A percentile compares a stretch with the other conserved stretches of the same genome.
phyloP scores from a whole-genome alignment of 2,113 vertebrate species.

The Theristicus caerulescens region DNA sequence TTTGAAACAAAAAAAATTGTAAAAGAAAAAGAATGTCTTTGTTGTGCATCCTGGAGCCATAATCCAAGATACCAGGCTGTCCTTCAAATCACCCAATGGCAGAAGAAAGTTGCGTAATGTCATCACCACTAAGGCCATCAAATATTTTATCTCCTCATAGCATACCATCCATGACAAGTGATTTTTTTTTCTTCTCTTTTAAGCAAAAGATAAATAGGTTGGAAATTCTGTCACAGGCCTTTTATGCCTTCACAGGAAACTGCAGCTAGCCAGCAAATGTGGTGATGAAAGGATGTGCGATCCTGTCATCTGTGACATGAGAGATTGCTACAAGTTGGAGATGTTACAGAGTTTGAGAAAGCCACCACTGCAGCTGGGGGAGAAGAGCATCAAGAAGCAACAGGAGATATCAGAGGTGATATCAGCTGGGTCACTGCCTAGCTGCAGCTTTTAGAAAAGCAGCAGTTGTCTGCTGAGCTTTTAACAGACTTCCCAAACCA shows the following conservation, averaged over 20 bases:
- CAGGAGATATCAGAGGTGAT: background rate
- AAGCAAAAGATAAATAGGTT: background rate
- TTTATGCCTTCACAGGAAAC: background rate
- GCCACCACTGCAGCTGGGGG: background rate
- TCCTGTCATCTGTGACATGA: background rate
- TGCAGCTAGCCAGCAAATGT: background rate
- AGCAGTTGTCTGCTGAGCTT: background rate
- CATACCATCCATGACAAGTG: background rate
- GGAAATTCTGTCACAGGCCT: background rate
- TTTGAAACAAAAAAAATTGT: background rate
- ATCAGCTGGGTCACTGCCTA: background rate
- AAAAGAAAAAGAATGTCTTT: background rate
- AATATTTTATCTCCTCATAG: background rate
- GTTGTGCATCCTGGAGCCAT: background rate
- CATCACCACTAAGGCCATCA: background rate
- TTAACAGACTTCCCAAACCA: background rate
- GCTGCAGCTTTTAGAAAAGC: background rate
- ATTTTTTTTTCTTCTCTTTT: background rate
- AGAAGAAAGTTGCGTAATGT: background rate
- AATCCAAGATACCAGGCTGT: background rate
- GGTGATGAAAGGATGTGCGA: background rate
- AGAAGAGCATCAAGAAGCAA: background rate
- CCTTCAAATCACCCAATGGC: background rate
- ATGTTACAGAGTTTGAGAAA: background rate
- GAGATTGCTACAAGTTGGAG: background rate